Conservation (phyloP, 1,140 invertebrate genomes). For the Drosophila nasuta region DNA sequence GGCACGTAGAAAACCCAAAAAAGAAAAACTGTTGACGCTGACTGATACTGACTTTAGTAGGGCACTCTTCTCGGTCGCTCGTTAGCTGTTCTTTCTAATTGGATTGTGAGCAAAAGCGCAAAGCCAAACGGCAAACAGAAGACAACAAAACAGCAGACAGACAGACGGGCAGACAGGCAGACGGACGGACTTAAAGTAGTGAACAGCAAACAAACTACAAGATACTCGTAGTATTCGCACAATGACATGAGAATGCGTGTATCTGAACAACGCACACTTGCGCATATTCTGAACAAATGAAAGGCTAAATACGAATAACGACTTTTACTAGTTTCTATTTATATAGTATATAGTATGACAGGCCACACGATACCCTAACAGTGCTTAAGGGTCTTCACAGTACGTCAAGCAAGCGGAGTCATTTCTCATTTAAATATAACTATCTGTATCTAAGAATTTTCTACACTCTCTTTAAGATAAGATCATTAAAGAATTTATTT, state of each 20-base stretch:
- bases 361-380: slow-evolving; percentile 13
- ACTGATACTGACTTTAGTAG: slow-evolving; percentile 44
- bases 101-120: slow-evolving; percentile 54
- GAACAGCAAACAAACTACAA: slow-evolving; percentile 8
- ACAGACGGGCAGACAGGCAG: too few species aligned
- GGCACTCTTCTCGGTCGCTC: slow-evolving; percentile 39
- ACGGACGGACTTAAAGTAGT: background rate
- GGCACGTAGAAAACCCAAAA: slow-evolving; percentile 19
- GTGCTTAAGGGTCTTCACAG: background rate
- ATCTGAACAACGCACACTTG: slow-evolving; percentile 3
- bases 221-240: slow-evolving; percentile 1
- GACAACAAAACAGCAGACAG: background rate
- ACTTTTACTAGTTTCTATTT: slow-evolving; percentile 37
- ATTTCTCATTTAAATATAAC: background rate
- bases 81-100: slow-evolving; percentile 60
- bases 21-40: slow-evolving; percentile 3
- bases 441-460: too few species aligned
- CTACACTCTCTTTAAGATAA: too few species aligned
- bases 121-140: slow-evolving; percentile 22
- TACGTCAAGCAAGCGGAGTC: background rate
- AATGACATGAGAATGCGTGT: slow-evolving; percentile 10
- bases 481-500: too few species aligned
- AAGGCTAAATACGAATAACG: slow-evolving; percentile 41
- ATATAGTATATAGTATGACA: background rate
- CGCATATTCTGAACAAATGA: slow-evolving; percentile 26